Conservation (phyloP, 1,140 invertebrate species). For the Magallana ariakensis region DNA sequence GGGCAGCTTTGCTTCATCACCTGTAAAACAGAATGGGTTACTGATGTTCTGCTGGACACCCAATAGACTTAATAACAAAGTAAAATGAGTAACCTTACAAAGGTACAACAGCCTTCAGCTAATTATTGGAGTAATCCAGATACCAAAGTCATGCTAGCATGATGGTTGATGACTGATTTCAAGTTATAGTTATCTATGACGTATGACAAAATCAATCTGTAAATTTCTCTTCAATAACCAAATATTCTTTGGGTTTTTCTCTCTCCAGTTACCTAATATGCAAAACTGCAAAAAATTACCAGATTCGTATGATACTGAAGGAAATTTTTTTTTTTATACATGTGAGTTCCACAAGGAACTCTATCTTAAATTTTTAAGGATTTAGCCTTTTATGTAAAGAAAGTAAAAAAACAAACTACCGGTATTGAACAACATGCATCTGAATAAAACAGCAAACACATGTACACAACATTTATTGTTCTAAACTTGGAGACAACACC, state of each 20-base stretch:
- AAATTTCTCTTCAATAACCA: no score
- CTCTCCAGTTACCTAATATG: no score
- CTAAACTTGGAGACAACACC: neutral
- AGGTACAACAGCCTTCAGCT: conserved; percentile 4
- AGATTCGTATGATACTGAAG: no score
- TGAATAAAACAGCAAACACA: neutral
- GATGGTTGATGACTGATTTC: neutral
- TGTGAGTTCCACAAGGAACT: no score
- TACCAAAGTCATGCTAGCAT: neutral
- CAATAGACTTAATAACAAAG: neutral
- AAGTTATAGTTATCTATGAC: neutral
- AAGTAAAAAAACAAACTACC: no score
- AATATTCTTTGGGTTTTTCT: no score
- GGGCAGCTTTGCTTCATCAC: conserved; percentile 57
- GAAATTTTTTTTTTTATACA: no score
- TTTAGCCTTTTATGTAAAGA: no score
- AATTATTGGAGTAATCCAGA: neutral
- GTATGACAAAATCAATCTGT: no score
- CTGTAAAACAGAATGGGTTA: conserved; percentile 44
- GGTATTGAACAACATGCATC: neutral
- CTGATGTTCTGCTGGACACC: neutral
- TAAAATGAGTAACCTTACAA: neutral
- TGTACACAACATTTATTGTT: neutral
- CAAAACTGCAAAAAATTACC: no score
- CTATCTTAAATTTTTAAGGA: no score